phyloP scores from a whole-genome alignment of 1,140 invertebrate species.

The Dreissena polymorpha region DNA sequence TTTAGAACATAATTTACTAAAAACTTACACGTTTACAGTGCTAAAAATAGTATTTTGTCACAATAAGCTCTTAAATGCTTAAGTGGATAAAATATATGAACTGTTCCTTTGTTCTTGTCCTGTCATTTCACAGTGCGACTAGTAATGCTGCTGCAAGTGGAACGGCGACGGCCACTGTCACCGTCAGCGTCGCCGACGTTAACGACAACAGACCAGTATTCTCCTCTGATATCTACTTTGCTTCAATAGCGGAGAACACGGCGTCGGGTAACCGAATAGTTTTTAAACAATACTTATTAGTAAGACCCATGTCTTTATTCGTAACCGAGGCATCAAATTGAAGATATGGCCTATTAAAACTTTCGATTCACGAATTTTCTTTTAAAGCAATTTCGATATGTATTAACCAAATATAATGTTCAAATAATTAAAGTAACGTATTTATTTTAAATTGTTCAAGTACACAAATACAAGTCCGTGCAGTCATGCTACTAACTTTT shows the following conservation, averaged over 20 bases:
- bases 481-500: background rate
- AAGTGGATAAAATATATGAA: too few species aligned
- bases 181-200: background rate
- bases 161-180: background rate
- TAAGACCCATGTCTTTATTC: too few species aligned
- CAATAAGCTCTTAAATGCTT: too few species aligned
- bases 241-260: slow-evolving; percentile 47
- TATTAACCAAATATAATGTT: background rate
- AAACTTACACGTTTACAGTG: too few species aligned
- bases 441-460: background rate
- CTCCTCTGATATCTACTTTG: slow-evolving; percentile 38
- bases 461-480: background rate
- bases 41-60: too few species aligned
- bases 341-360: too few species aligned
- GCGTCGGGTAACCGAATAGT: slow-evolving; percentile 35
- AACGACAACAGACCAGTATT: slow-evolving; percentile 46
- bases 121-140: too few species aligned
- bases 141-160: too few species aligned
- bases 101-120: too few species aligned
- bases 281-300: background rate
- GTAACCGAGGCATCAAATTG: background rate
- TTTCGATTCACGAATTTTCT: too few species aligned
- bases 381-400: background rate
- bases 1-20: too few species aligned
- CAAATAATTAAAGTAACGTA: background rate